Conservation (phyloP, 2,888 invertebrate species). For the Xanthorhoe designata region DNA sequence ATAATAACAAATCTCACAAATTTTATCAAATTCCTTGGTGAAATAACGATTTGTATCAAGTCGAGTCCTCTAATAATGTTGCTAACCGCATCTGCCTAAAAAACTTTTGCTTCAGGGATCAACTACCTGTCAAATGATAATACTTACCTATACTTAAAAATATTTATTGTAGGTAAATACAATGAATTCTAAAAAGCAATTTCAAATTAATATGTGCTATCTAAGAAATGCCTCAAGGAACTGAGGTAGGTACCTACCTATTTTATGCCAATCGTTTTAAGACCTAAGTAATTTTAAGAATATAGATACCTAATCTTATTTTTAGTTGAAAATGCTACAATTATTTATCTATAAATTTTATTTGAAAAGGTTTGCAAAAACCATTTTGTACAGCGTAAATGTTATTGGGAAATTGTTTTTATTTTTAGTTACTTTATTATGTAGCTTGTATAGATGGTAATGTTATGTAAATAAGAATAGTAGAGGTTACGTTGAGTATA, state of each 20-base stretch:
- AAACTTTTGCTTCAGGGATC: no score
- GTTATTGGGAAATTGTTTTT: conserved; percentile 28
- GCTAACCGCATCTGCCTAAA: no score
- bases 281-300: conserved; percentile 28
- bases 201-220: conserved; percentile 31
- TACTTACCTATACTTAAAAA: no score
- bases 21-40: no score
- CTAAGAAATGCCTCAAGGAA: conserved; percentile 49
- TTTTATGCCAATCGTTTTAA: conserved; percentile 62
- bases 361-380: conserved; percentile 47
- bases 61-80: no score
- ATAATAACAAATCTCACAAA: no score
- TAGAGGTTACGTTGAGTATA: conserved; percentile 20
- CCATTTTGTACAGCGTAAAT: conserved; percentile 52
- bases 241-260: conserved; percentile 50
- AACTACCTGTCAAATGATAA: no score
- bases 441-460: conserved; percentile 25
- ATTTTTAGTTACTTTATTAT: conserved; percentile 21
- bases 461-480: conserved; percentile 31
- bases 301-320: conserved; percentile 8
- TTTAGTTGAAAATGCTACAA: conserved; percentile 10
- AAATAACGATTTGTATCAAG: no score
- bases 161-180: no score
- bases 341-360: conserved; percentile 5
- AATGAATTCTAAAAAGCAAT: no score